Evolutionary conservation across 2,113 vertebrate genomes (phyloP).

Genomic region (Serinus canaria): DNA sequence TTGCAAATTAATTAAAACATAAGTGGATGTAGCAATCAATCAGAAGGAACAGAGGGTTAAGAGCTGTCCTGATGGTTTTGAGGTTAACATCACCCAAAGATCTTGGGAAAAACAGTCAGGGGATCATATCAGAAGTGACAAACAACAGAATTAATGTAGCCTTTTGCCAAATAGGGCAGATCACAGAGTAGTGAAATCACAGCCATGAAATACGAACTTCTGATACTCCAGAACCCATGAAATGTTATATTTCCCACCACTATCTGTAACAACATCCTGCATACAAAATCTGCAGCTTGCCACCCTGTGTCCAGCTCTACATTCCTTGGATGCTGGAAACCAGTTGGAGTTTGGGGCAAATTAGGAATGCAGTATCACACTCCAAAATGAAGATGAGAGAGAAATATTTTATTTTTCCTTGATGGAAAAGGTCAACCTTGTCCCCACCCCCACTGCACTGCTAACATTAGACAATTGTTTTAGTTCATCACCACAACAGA

Average conservation of each 20-base stretch:
- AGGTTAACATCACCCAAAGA: background rate
- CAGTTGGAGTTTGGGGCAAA: slow-evolving; percentile 28
- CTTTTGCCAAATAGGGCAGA: background rate
- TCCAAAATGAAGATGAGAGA: slow-evolving; percentile 38
- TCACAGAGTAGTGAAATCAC: background rate
- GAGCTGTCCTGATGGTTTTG: background rate
- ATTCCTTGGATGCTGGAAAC: slow-evolving; percentile 31
- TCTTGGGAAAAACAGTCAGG: background rate
- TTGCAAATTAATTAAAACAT: background rate
- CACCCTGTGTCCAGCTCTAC: background rate
- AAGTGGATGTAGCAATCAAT: background rate
- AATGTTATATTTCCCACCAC: slow-evolving; percentile 25
- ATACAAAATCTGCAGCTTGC: slow-evolving; percentile 25
- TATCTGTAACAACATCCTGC: background rate
- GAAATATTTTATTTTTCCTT: slow-evolving; percentile 40
- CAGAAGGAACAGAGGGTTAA: background rate
- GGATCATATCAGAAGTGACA: background rate
- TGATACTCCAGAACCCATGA: slow-evolving; percentile 1
- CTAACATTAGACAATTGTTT: slow-evolving; percentile 64
- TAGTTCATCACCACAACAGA: slow-evolving; percentile 64
- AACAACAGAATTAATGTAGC: background rate
- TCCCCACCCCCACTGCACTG: slow-evolving; percentile 1
- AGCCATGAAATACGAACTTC: background rate
- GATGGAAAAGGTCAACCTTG: slow-evolving; percentile 57
- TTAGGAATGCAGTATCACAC: slow-evolving; percentile 48